phyloP scores from a whole-genome alignment of 2,888 invertebrate genomes.

The Rhagonycha fulva region DNA sequence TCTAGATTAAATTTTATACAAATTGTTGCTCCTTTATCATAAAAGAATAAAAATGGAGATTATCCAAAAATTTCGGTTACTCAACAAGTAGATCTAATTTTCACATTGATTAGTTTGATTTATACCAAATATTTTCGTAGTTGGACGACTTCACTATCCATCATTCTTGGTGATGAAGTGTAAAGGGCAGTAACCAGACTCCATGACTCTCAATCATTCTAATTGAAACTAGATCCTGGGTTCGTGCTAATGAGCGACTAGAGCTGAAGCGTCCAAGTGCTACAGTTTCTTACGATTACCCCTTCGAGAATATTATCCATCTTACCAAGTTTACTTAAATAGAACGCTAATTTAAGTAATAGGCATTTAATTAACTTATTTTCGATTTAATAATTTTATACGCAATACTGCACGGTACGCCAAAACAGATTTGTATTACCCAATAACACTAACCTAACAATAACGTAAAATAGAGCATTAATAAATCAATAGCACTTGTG shows the following conservation, averaged over 20 bases:
- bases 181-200: constrained; percentile 52
- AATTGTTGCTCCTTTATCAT: not conserved
- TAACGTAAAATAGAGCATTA: constrained; percentile 20
- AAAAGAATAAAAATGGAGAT: not conserved
- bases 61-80: not conserved
- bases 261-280: constrained; percentile 40
- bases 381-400: not conserved
- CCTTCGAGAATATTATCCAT: constrained; percentile 49
- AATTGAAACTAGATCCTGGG: constrained; percentile 55
- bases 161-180: constrained; percentile 50
- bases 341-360: constrained; percentile 48
- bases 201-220: constrained; percentile 54
- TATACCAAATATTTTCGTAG: not conserved
- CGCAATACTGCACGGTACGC: not conserved
- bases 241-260: constrained; percentile 48
- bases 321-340: constrained; percentile 45
- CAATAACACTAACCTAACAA: not conserved
- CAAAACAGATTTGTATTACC: not conserved
- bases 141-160: constrained; percentile 39
- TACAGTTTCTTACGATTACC: constrained; percentile 45
- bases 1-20: not conserved
- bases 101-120: not conserved
- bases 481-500: constrained; percentile 46
- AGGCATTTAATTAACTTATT: constrained; percentile 44
- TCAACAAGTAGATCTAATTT: not conserved